Base-by-base conservation (phyloP, 2,888 invertebrate species). In the Philopedon plagiatum region DNA sequence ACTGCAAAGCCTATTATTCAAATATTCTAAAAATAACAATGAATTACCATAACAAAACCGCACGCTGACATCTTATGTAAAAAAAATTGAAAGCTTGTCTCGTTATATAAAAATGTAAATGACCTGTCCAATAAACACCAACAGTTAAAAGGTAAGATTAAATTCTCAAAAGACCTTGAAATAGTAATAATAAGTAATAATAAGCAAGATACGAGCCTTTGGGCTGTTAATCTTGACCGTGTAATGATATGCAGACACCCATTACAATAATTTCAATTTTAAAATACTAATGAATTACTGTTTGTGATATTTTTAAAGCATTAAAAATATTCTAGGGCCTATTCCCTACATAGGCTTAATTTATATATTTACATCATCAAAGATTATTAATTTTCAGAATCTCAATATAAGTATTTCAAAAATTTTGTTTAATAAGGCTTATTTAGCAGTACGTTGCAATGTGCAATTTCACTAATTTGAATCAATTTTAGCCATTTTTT, bases 101-200 rank as follows among this genome's bases (percentile, higher is more conserved):
- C 11, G 39, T 64, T 64, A 54, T 23, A 51, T 63, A 63, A 63
- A 63, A 63, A 63, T 64, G 64, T 64, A 64, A 64, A 64, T 64
- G 54, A 64, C 64, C 54, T 51, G 63, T 63, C 57, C 37, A 57
- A 58, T 58, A 58, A 58, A 58, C 39, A 58, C 39, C 39, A 58
- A 58, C 21, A 37, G 39, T 58, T 58, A 32, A 58, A 58, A 58
- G 21, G 9, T 18, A 13, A 21, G 58, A 58, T 58, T 58, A 58
- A 51, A 58, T 58, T 58, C 8, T 23, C 13, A 21, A 34, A 21
- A 58, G 39, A 58, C 58, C 58, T 58, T 58, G 58, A 58, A 58
- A 58, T 39, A n/a, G n/a, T n/a, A n/a, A n/a, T n/a, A n/a, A n/a
- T n/a, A n/a, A n/a, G n/a, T n/a, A 15, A 39, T 58, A 58, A 58